Evolutionary conservation across 2,888 invertebrate species (phyloP).

Genomic region (Drosophila peninsularis): DNA sequence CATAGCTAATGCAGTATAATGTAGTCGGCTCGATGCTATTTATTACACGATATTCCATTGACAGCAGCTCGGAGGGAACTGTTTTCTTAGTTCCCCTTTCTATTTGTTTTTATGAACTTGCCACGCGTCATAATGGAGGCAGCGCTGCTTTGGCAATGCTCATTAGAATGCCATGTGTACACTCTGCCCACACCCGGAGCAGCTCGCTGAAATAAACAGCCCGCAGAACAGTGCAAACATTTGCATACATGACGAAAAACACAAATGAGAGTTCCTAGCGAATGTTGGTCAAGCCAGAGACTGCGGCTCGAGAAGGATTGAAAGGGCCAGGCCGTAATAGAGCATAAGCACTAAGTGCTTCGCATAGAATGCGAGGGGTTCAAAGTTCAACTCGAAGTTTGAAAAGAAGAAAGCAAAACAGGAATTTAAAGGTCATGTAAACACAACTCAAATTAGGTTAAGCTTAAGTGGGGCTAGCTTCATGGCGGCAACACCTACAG

Average conservation of each 20-base stretch:
- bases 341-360: conserved; percentile 1
- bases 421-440: neutral
- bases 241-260: conserved; percentile 7
- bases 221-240: conserved; percentile 7
- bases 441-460: neutral
- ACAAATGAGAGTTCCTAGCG: conserved; percentile 3
- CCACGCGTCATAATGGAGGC: conserved; percentile 1
- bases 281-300: conserved; percentile 8
- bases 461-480: neutral
- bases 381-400: conserved; percentile 7
- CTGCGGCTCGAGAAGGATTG: neutral
- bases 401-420: neutral
- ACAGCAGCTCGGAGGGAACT: neutral
- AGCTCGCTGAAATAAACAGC: neutral
- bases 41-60: neutral
- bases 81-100: neutral
- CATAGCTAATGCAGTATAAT: neutral
- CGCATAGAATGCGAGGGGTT: neutral
- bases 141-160: conserved; percentile 1
- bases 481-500: neutral
- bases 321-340: neutral
- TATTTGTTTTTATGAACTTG: conserved; percentile 9
- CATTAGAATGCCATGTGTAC: conserved; percentile 15
- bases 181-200: neutral
- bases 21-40: neutral